Evolutionary conservation across 1,140 invertebrate genomes (phyloP), one percentile per base, ranked within the genome.

Genomic region (Spodoptera litura): DNA sequence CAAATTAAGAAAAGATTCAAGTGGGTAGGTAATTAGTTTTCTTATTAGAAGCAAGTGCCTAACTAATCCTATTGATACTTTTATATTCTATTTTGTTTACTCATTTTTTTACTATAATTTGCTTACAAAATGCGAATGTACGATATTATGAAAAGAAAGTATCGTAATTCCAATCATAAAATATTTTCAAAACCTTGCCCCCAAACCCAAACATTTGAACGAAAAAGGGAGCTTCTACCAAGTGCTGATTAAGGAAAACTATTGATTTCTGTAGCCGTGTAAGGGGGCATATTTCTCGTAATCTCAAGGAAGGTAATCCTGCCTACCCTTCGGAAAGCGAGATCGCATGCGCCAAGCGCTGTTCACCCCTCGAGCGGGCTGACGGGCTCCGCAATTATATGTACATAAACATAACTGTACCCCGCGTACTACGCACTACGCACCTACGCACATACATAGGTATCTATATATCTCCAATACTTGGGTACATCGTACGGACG

Each of bases 311-410:
- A 78, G 64, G 76, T 66, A 66, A 78, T 68, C 62, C 66, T 78
- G 53, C 52, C 64, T 78, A 70, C 64, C 76, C 76, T 52, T 13
- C 61, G 76, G 59, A 49, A 27, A 59, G 15, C 64, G 76, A 78
- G 66, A 78, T 78, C 76, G 76, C 76, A 78, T 78, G 76, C 76
- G 76, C 76, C 76, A 71, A 78, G 76, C 64, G 10, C 76, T 68
- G 73, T 59, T 68, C 64, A 38, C 76, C 76, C 76, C 76, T 59
- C 64, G n/a, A 61, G 58, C 53, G 35, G 25, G 15, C 62, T 59
- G 51, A 70, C 53, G 35, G 25, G 15, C 62, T 59, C 61, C 76
- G 64, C 53, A 78, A 70, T 78, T 78, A 78, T 78, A 70, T 59
- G 51, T 78, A 78, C 44, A 71, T 27, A 77, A 74, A 56, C 61